Evolutionary conservation across 2,113 vertebrate species (phyloP).

Genomic region (Solenodon paradoxus): DNA sequence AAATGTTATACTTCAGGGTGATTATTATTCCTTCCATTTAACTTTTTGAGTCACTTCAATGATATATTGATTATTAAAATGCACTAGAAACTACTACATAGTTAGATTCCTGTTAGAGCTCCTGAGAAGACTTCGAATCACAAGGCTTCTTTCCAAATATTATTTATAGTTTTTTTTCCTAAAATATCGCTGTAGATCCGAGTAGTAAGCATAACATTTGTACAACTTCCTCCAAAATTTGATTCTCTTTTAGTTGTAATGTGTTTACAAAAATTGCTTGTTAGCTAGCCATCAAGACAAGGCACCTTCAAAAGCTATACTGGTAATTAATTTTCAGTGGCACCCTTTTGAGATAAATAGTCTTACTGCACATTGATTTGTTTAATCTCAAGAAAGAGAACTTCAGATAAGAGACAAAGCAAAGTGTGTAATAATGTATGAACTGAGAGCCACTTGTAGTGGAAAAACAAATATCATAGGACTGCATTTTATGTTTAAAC

Average conservation of each 20-base stretch:
- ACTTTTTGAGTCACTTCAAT: neutral
- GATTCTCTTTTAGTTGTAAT: neutral
- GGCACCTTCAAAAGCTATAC: neutral
- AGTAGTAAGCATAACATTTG: neutral
- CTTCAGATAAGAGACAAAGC: constrained; percentile 5
- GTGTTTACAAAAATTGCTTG: neutral
- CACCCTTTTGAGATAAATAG: neutral
- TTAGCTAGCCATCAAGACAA: neutral
- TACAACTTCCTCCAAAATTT: neutral
- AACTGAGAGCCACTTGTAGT: neutral
- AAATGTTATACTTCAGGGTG: neutral
- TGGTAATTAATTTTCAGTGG: constrained; percentile 1
- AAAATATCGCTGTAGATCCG: neutral
- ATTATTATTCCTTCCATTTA: neutral
- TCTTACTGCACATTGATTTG: neutral
- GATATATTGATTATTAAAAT: neutral
- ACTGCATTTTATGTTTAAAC: constrained; percentile 17
- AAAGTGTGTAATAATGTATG: neutral
- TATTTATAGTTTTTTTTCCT: neutral
- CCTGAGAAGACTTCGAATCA: constrained; percentile 13
- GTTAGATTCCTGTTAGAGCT: neutral
- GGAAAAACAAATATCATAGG: neutral
- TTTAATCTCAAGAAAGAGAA: constrained; percentile 41
- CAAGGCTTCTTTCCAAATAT: neutral
- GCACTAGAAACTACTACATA: neutral